These are phyloP conservation scores for Dryas iulia DNA, from an alignment of 1,140 invertebrate genomes.

Conservation along the genomic window DNA sequence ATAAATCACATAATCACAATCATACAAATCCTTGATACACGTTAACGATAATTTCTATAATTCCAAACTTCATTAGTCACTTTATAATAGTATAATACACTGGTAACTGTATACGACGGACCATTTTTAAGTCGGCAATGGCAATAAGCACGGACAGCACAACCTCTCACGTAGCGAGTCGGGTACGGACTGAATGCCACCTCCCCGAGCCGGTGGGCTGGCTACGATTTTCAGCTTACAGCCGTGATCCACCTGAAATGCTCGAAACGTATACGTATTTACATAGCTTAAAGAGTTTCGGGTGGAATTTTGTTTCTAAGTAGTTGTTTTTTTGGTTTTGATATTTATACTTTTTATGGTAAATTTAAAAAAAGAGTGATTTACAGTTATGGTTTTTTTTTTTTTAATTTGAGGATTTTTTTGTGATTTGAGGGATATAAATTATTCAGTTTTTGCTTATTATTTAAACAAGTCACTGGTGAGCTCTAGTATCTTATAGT, in stretches of 20 bases:
- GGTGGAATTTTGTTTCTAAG: background rate
- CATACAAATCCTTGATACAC: conserved; percentile 39
- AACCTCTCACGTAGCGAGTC: conserved; percentile 37
- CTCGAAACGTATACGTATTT: conserved; percentile 29
- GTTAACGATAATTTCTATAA: conserved; percentile 24
- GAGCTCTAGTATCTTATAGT: too few species aligned
- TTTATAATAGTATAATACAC: conserved; percentile 45
- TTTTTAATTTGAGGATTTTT: too few species aligned
- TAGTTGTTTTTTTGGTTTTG: background rate
- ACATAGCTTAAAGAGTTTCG: conserved; percentile 9
- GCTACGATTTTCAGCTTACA: conserved; percentile 53
- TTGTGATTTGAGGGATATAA: too few species aligned
- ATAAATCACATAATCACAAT: conserved; percentile 67
- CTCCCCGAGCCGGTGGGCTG: conserved; percentile 48
- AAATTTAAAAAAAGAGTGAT: too few species aligned
- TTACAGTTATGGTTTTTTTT: too few species aligned
- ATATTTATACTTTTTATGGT: too few species aligned
- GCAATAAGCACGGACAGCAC: conserved; percentile 13
- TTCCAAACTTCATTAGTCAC: conserved; percentile 52
- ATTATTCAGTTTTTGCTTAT: too few species aligned
- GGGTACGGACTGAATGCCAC: conserved; percentile 49
- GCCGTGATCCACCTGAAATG: conserved; percentile 57
- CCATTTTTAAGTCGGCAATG: conserved; percentile 57
- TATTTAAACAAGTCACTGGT: too few species aligned
- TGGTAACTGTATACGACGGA: conserved; percentile 33